These are phyloP conservation scores for Tenualosa thibaudeaui DNA, from an alignment of 2,797 vertebrate genomes.

Conservation along the genomic window DNA sequence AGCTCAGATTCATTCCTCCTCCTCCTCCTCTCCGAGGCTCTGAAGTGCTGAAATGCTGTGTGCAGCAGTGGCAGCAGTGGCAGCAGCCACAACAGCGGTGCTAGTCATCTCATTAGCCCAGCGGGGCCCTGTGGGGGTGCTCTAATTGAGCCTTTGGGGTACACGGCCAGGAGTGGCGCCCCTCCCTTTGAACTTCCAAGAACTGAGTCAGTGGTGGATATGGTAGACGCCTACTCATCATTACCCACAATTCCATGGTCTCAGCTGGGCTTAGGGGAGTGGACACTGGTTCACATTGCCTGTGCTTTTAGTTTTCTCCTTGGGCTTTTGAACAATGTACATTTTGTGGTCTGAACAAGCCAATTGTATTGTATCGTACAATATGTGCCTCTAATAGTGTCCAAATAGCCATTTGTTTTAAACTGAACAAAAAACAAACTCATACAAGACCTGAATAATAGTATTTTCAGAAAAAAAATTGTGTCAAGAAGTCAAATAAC, in stretches of 20 bases:
- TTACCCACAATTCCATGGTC: not conserved
- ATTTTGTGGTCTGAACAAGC: not conserved
- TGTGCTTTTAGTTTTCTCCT: not conserved
- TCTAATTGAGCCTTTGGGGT: conserved; percentile 72
- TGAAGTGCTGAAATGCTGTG: conserved; percentile 22
- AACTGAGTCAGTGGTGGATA: conserved; percentile 30
- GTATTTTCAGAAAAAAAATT: not conserved
- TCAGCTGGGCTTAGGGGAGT: not conserved
- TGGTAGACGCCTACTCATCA: not conserved
- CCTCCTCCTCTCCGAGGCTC: not conserved
- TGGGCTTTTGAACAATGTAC: not conserved
- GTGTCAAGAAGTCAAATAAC: not conserved
- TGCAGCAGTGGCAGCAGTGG: conserved; percentile 42
- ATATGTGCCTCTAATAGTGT: not conserved
- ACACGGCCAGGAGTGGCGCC: conserved; percentile 61
- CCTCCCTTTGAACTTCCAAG: conserved; percentile 42
- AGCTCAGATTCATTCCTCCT: not conserved
- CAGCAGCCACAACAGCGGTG: conserved; percentile 48
- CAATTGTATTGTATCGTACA: not conserved
- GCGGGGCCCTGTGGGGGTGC: conserved; percentile 60
- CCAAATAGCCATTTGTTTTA: not conserved
- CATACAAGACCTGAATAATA: not conserved
- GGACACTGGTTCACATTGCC: not conserved
- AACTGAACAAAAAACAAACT: not conserved
- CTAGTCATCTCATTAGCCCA: conserved; percentile 68